Evolutionary conservation across 1,140 invertebrate species (phyloP).

Genomic region (Brachystomella parvula): DNA sequence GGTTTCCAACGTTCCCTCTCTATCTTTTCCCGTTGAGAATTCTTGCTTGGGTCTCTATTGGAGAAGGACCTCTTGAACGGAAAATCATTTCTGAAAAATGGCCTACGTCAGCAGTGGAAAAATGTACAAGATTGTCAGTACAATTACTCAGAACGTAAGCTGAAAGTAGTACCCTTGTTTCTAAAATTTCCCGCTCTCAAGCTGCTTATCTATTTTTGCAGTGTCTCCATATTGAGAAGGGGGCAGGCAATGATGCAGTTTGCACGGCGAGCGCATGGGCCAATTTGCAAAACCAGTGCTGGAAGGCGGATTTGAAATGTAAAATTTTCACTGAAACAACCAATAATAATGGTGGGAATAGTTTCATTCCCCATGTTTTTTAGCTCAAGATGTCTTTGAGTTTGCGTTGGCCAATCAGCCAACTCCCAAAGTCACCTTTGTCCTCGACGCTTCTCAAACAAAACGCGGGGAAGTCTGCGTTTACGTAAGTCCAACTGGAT

Average conservation of each 20-base stretch:
- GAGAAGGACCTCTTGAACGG: too few relatives aligned
- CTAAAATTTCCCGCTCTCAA: not conserved
- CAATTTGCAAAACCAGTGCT: not conserved
- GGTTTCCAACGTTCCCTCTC: too few relatives aligned
- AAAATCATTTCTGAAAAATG: not conserved
- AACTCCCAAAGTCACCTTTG: not conserved
- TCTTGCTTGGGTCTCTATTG: too few relatives aligned
- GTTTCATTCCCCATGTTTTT: not conserved
- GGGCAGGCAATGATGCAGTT: not conserved
- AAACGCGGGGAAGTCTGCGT: not conserved
- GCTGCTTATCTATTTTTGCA: not conserved
- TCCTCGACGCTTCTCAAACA: slow-evolving; percentile 6
- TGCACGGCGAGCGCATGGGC: not conserved
- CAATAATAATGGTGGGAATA: not conserved
- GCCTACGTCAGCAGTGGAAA: not conserved
- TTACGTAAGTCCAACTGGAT: not conserved
- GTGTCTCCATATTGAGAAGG: not conserved
- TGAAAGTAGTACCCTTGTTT: not conserved
- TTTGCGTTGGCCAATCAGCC: not conserved
- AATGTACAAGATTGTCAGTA: not conserved
- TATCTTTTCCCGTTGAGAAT: too few relatives aligned
- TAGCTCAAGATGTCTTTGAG: not conserved
- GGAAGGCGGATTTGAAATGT: not conserved
- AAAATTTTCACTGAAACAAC: not conserved
- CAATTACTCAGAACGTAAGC: not conserved